These are phyloP conservation scores for Oncorhynchus mykiss DNA, from an alignment of 2,113 vertebrate species.

Conservation along the genomic window DNA sequence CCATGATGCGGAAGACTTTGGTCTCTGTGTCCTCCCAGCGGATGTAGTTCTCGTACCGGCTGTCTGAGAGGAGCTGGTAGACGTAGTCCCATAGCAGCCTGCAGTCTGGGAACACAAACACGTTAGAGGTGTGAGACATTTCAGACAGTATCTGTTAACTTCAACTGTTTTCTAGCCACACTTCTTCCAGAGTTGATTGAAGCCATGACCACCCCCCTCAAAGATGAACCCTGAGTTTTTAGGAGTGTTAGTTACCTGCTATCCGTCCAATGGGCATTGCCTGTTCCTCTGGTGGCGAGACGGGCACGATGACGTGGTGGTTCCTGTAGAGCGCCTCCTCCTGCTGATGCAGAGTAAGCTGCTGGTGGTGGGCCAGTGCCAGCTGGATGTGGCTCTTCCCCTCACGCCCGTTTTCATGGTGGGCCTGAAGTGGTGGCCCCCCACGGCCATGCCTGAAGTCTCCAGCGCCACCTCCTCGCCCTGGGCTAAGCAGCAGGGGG, in stretches of 20 bases:
- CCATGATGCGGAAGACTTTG: slow-evolving; percentile 98
- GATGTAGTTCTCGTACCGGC: slow-evolving; percentile 98
- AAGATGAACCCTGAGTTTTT: too few species aligned
- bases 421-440: slow-evolving; percentile 38
- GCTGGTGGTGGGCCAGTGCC: slow-evolving; percentile 62
- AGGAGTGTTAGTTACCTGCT: slow-evolving; percentile 80
- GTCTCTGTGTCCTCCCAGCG: slow-evolving; percentile 97
- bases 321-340: slow-evolving; percentile 91
- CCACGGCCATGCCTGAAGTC: slow-evolving; percentile 84
- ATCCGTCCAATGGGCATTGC: slow-evolving; percentile 92
- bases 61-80: slow-evolving; percentile 98
- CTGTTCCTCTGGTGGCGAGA: slow-evolving; percentile 89
- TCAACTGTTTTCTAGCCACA: neutral
- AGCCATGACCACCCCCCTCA: too few species aligned
- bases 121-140: neutral
- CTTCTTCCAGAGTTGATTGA: too few species aligned
- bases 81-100: slow-evolving; percentile 98
- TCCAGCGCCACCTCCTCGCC: slow-evolving; percentile 69
- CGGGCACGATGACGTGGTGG: slow-evolving; percentile 92
- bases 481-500: slow-evolving; percentile 88
- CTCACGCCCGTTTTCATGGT: slow-evolving; percentile 85
- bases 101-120: slow-evolving; percentile 80
- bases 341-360: slow-evolving; percentile 81
- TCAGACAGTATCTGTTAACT: neutral
- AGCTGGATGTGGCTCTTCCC: slow-evolving; percentile 76